Base-by-base conservation (phyloP, 1,140 invertebrate genomes). In the Sitodiplosis mosellana region DNA sequence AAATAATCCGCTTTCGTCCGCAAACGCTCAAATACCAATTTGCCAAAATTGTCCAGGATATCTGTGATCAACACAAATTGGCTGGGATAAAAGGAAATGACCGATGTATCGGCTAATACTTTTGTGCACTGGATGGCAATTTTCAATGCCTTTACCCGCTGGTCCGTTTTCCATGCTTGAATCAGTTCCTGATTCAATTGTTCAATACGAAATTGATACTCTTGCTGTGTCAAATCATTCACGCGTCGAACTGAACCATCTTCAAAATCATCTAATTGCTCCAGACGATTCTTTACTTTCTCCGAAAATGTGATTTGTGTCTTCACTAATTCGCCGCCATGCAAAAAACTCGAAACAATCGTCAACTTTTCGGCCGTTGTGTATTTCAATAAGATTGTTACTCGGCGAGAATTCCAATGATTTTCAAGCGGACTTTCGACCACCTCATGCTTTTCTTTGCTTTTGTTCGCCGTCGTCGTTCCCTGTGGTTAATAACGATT, bases 61-160 rank as follows among this genome's bases (percentile, higher is more conserved):
- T 97, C 92, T 40, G 89, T 94, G 38, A 97, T 84, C 1, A 97
- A 72, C 22, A 94, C 86, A 77, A 92, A 98, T 74, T 97, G 96
- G 67, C 89, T 94, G 0, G 94, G 93, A 74, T 97, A 98, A 69
- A 97, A 97, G 55, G 82, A 81, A 56, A 93, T 78, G 1, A 86
- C 88, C 52, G 77, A 80, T 14, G 83, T 85, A 60, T 95, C 88
- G 6, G 83, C 78, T 20, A 97, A 67, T 53, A 96, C 68, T 71
- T 96, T 95, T 18, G 90, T 85, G 70, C 89, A 94, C 74, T 96
- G 89, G 54, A 96, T 95, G 5, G 83, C 85, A 61, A 97, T 96
- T 75, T 96, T 96, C 3, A 98, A 73, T 7, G 92, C 83, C 73
- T 91, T 94, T 0, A 98, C 93, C 56, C 90, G 73, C 60, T 94